Conservation (phyloP, 2,888 invertebrate species). For the Priocnemis perturbator region DNA sequence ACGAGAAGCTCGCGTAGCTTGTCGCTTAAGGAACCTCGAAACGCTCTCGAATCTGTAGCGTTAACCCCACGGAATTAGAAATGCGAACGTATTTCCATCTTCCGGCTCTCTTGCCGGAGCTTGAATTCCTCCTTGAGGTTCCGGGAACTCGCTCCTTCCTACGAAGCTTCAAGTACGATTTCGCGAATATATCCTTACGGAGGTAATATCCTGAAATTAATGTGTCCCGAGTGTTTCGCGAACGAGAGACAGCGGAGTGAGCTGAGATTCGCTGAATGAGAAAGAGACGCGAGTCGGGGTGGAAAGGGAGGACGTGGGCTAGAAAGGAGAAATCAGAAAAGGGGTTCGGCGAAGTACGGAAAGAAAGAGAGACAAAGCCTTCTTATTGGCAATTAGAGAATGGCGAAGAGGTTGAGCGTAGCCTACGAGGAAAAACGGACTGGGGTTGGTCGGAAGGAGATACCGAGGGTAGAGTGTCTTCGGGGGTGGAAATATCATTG, state of each 20-base stretch:
- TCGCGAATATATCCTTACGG: no score
- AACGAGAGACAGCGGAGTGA: no score
- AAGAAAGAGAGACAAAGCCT: slow-evolving; percentile 19
- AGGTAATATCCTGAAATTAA: slow-evolving; percentile 31
- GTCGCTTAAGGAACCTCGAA: no score
- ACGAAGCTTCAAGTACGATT: no score
- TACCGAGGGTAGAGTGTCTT: slow-evolving; percentile 6
- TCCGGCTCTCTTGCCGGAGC: no score
- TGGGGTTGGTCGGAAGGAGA: slow-evolving; percentile 4
- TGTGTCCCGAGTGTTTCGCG: slow-evolving; percentile 10
- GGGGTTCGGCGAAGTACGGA: background rate
- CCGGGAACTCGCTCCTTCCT: no score
- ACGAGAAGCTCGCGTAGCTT: no score
- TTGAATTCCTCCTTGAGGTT: no score
- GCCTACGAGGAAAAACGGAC: slow-evolving; percentile 17
- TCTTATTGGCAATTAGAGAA: slow-evolving; percentile 54
- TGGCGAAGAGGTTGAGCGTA: slow-evolving; percentile 24
- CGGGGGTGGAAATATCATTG: slow-evolving; percentile 5
- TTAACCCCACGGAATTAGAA: no score
- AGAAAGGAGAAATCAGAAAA: background rate
- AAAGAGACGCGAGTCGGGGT: background rate
- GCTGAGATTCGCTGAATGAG: background rate
- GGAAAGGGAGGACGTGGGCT: background rate
- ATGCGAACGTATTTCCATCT: no score
- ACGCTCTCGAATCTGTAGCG: no score